Evolutionary conservation across 2,888 invertebrate species (phyloP).

Genomic region (Ptychoptera albimana): DNA sequence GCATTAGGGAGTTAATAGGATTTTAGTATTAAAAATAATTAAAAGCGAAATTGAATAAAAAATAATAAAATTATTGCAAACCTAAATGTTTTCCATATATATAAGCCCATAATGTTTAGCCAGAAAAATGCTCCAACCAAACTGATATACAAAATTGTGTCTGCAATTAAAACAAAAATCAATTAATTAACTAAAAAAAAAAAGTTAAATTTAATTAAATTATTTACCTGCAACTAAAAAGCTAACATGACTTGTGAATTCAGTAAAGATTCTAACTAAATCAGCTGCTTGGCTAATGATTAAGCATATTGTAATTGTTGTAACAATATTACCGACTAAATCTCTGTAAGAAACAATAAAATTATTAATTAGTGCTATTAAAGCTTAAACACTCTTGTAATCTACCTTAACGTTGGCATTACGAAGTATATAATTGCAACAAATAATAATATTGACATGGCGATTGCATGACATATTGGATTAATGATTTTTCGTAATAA

Average conservation of each 20-base stretch:
- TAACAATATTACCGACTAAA: slow-evolving; percentile 69
- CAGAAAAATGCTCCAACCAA: slow-evolving; percentile 70
- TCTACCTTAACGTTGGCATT: slow-evolving; percentile 52
- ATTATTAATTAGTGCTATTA: neutral
- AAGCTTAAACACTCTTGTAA: neutral
- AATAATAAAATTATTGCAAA: slow-evolving; percentile 18
- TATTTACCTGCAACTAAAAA: slow-evolving; percentile 59
- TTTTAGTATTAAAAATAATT: neutral
- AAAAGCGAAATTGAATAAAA: neutral
- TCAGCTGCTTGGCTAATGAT: slow-evolving; percentile 64
- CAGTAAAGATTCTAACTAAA: slow-evolving; percentile 61
- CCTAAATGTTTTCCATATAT: slow-evolving; percentile 78
- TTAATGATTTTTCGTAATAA: slow-evolving; percentile 58
- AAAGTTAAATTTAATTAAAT: neutral
- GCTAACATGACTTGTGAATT: slow-evolving; percentile 64
- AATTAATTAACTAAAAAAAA: slow-evolving; percentile 1
- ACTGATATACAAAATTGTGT: slow-evolving; percentile 59
- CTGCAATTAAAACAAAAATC: slow-evolving; percentile 35
- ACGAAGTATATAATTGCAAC: slow-evolving; percentile 71
- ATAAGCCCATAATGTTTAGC: slow-evolving; percentile 73
- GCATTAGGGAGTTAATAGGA: too few species aligned
- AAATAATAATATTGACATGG: slow-evolving; percentile 50
- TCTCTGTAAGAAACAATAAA: slow-evolving; percentile 32
- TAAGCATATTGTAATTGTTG: slow-evolving; percentile 63
- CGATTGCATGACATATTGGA: slow-evolving; percentile 58